Evolutionary conservation across 2,888 invertebrate genomes (phyloP), one percentile per base, ranked within the genome.

Genomic region (Nomada hirtipes): DNA sequence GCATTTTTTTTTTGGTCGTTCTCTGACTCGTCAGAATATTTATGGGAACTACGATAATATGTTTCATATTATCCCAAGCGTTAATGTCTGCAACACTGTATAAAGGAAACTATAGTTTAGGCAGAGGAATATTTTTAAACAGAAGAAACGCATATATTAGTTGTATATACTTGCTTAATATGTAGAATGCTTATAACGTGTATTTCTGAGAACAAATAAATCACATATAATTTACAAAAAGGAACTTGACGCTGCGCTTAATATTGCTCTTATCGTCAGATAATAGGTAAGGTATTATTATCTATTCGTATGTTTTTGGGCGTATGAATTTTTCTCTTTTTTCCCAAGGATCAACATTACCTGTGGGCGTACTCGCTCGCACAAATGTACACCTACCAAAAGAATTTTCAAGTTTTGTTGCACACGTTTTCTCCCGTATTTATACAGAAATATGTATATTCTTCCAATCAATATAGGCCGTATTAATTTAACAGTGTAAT

Each of bases 201-300:
- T 86, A 86, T 86, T 86, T 85, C 82, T 79, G 85, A 86, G 86
- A 86, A 82, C 86, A 84, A 86, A 86, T 83, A 78, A 86, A 86
- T 82, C 84, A 86, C 82, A 84, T 86, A 79, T 82, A 86, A 84
- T 84, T 84, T 86, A 86, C 76, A 78, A 86, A 85, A 85, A 86
- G 86, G 86, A 86, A 85, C 86, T 86, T 83, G 86, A 83, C 79
- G 83, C 78, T 83, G 78, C 86, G 72, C 65, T 84, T 85, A 76
- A 85, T 85, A 77, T 86, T 85, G 73, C 75, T 83, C 77, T 85
- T 81, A 77, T 69, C 82, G 61, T 78, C 61, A 67, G 60, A 65
- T 61, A 78, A 75, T 85, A 81, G 79, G 84, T 71, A 72, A 69
- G 67, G 63, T 70, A 70, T 74, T 73, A 70, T 67, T 47, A 69